Conservation (phyloP, 1,140 invertebrate genomes). For the Microplitis demolitor region DNA sequence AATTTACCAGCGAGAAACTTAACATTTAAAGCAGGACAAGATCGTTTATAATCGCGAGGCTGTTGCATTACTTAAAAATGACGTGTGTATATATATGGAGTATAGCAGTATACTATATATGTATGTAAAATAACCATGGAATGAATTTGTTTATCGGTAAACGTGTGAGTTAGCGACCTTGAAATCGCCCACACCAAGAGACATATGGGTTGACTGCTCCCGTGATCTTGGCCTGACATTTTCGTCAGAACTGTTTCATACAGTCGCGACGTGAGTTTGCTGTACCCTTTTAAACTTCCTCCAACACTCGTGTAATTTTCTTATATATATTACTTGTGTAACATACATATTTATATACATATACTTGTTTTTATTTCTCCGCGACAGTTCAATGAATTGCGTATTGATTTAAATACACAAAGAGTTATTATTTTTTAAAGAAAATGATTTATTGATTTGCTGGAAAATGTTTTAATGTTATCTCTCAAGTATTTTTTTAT, state of each 20-base stretch:
- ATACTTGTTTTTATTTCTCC: not conserved
- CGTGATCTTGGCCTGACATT: conserved; percentile 40
- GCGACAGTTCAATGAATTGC: not conserved
- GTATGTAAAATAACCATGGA: not conserved
- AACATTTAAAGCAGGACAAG: too few species aligned
- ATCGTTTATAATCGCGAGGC: too few species aligned
- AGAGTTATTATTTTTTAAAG: too few species aligned
- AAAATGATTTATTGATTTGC: not conserved
- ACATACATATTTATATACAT: not conserved
- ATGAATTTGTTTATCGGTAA: conserved; percentile 26
- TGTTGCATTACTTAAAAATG: too few species aligned
- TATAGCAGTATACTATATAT: too few species aligned
- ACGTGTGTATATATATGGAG: too few species aligned
- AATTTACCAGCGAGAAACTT: too few species aligned
- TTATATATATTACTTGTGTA: not conserved
- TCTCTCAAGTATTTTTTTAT: not conserved
- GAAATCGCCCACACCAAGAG: conserved; percentile 25
- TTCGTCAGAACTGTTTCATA: conserved; percentile 2
- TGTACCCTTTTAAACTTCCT: not conserved
- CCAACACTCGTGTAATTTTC: not conserved
- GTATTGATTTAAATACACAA: not conserved
- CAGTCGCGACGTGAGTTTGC: too few species aligned
- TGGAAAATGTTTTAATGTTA: not conserved
- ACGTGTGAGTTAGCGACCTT: conserved; percentile 23
- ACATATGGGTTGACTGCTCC: conserved; percentile 32